A percentile compares a stretch with the other conserved stretches of the same genome.
phyloP scores from a whole-genome alignment of 2,113 vertebrate genomes.

The Anser brachyrhynchus region DNA sequence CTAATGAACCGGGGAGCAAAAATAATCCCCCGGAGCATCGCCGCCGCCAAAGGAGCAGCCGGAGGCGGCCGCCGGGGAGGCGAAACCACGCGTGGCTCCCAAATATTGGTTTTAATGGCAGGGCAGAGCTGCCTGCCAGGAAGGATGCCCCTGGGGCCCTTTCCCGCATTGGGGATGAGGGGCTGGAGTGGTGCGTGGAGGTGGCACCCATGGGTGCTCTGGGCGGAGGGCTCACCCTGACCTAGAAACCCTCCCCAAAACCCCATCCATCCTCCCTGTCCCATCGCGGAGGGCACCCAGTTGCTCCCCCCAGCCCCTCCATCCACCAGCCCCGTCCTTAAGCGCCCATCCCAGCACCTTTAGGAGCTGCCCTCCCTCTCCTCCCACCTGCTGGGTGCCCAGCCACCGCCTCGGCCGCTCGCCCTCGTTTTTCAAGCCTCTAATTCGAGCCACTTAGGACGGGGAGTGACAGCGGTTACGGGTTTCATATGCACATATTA shows the following conservation, averaged over 20 bases:
- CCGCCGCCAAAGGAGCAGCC: neutral
- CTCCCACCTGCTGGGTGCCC: no score
- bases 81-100: neutral
- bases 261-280: neutral
- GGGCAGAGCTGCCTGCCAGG: neutral
- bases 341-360: neutral
- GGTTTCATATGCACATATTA: neutral
- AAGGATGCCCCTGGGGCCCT: neutral
- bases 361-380: no score
- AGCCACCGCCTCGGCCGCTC: neutral
- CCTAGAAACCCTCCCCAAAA: neutral
- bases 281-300: neutral
- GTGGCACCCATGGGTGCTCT: neutral
- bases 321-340: neutral
- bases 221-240: neutral
- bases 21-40: conserved; percentile 21
- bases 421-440: neutral
- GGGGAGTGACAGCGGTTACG: neutral
- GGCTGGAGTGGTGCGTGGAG: neutral
- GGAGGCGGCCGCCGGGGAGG: conserved; percentile 2
- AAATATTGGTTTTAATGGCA: neutral
- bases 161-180: no score
- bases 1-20: conserved; percentile 43
- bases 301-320: neutral
- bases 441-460: neutral